Conservation (phyloP, 2,888 invertebrate genomes). For the Caenorhabditis sulstoni region DNA sequence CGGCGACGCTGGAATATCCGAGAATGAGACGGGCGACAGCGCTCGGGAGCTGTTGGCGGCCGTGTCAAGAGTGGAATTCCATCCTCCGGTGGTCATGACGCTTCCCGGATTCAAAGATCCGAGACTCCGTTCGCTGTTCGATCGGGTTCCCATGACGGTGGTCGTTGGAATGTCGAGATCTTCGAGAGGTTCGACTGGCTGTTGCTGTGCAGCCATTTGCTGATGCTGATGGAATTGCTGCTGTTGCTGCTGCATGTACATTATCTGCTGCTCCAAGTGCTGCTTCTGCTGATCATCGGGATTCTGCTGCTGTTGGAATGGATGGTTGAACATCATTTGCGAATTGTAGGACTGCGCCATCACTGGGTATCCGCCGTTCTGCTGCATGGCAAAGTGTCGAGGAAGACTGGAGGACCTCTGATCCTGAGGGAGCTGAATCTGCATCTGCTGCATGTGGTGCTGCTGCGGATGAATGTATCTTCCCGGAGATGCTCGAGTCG, state of each 20-base stretch:
- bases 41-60: slow-evolving; percentile 69
- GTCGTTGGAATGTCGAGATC: slow-evolving; percentile 54
- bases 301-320: slow-evolving; percentile 20
- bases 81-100: slow-evolving; percentile 59
- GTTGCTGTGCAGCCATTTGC: slow-evolving; percentile 10
- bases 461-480: slow-evolving; percentile 36
- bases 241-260: slow-evolving; percentile 12
- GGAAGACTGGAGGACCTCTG: slow-evolving; percentile 64
- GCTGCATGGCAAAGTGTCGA: slow-evolving; percentile 48
- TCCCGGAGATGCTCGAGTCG: slow-evolving; percentile 63
- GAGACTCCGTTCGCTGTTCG: slow-evolving; percentile 60
- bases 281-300: neutral
- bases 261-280: too few relatives aligned
- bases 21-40: slow-evolving; percentile 71
- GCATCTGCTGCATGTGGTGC: slow-evolving; percentile 1
- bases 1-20: slow-evolving; percentile 76
- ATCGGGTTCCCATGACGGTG: slow-evolving; percentile 65
- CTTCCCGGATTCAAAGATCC: slow-evolving; percentile 54
- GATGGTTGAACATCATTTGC: neutral
- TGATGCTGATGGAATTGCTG: slow-evolving; percentile 26
- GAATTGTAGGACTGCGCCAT: slow-evolving; percentile 43
- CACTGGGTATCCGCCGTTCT: slow-evolving; percentile 11
- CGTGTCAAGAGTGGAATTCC: slow-evolving; percentile 67
- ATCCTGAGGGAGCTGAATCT: slow-evolving; percentile 17
- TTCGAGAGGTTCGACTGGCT: slow-evolving; percentile 3